Percentiles rank a stretch among this genome's conserved stretches.
Conservation (phyloP, 2,797 vertebrate species). For the Columba guinea region DNA sequence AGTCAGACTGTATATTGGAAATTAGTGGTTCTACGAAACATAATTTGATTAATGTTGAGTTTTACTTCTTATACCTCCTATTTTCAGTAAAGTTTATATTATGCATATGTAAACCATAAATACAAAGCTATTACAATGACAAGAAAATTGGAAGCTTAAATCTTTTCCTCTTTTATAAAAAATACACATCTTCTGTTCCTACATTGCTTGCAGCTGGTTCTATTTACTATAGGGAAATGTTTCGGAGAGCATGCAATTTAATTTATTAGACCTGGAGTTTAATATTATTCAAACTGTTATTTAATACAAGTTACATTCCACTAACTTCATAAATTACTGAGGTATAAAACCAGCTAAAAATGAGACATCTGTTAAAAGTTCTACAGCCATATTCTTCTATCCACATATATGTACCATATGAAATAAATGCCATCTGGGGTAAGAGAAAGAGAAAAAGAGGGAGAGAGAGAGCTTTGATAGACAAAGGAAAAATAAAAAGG, state of each 20-base stretch:
- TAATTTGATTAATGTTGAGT: conserved; percentile 34
- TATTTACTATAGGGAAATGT: conserved; percentile 75
- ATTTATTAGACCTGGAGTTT: conserved; percentile 78
- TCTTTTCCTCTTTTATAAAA: conserved; percentile 73
- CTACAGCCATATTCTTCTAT: conserved; percentile 27
- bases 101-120: conserved; percentile 63
- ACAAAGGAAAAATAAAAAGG: conserved; percentile 59
- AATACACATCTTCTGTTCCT: conserved; percentile 70
- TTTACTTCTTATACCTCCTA: conserved; percentile 18
- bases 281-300: conserved; percentile 78
- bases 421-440: conserved; percentile 71
- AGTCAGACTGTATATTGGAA: not conserved
- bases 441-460: not conserved
- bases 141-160: conserved; percentile 80
- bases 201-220: conserved; percentile 76
- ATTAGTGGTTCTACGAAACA: not conserved
- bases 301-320: conserved; percentile 79
- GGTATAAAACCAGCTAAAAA: conserved; percentile 74
- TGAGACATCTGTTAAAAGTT: conserved; percentile 77
- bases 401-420: conserved; percentile 28
- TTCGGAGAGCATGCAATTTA: conserved; percentile 76
- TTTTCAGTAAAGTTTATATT: conserved; percentile 51
- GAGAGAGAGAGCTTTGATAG: conserved; percentile 41
- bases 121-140: conserved; percentile 70
- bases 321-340: conserved; percentile 79